Base-by-base conservation (phyloP, 2,888 invertebrate genomes). In the Orthonychiurus folsomi region DNA sequence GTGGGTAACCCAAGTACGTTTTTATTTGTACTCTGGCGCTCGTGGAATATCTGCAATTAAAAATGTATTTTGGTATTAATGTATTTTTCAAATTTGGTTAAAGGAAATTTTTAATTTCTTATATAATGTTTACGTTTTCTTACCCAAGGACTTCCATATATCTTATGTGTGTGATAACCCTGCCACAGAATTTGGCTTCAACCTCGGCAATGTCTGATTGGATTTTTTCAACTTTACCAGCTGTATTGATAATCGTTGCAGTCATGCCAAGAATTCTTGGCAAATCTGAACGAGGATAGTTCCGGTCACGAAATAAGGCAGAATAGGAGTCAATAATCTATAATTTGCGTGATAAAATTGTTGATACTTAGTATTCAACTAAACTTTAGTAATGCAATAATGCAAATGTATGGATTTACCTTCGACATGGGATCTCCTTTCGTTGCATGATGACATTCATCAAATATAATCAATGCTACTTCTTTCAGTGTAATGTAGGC, bases 361-460 rank as follows among this genome's bases (percentile, higher is more conserved):
- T n/a, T n/a, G n/a, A n/a, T n/a, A n/a, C n/a, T n/a, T n/a, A n/a
- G n/a, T n/a, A n/a, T n/a, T n/a, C n/a, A n/a, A n/a, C n/a, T n/a
- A n/a, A n/a, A n/a, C n/a, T n/a, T n/a, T n/a, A n/a, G n/a, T n/a
- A n/a, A n/a, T n/a, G n/a, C n/a, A 23, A n/a, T 25, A 60, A 23
- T 3, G 20, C 55, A 55, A 24, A 28, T 5, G 15, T 15, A 37
- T 37, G 5, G 37, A 15, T 9, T 37, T 15, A 5, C 15, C 3
- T 55, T 12, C n/a, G 37, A 37, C 37, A 37, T 37, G 5, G 37
- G 37, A 37, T 37, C 37, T 15, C 15, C 3, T 55, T 12, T 24
- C 5, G 20, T 55, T 28, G 27, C 92, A 75, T 88, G 86, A 76
- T 99, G 97, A 73, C 97, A 97, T 76, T 99, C 97, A 77, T 99